These are phyloP conservation scores for Galleria mellonella DNA, from an alignment of 1,140 invertebrate species.

Conservation along the genomic window DNA sequence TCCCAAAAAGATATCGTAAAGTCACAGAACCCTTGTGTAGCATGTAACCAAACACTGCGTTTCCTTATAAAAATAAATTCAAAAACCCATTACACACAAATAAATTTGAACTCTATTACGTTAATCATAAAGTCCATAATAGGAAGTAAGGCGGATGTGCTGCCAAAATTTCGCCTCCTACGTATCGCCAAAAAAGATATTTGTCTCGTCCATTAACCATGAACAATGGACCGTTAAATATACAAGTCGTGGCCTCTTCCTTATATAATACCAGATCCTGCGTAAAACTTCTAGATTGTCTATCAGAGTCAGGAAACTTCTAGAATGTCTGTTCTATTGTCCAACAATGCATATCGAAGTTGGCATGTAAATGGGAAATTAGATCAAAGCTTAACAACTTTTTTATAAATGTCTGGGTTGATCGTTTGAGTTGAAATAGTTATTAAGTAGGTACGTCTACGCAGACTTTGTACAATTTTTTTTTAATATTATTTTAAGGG, in stretches of 20 bases:
- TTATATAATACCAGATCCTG: neutral
- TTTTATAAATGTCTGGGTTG: too few species aligned
- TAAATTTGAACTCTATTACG: neutral
- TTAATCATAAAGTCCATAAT: conserved; percentile 1
- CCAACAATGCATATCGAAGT: too few species aligned
- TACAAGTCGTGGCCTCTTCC: conserved; percentile 37
- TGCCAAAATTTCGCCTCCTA: conserved; percentile 40
- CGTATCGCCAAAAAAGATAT: conserved; percentile 54
- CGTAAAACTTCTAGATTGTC: too few species aligned
- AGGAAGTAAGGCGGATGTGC: neutral
- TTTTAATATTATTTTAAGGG: too few species aligned
- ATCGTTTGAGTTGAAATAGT: too few species aligned
- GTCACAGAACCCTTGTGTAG: conserved; percentile 27
- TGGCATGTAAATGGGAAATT: too few species aligned
- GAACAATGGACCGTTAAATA: conserved; percentile 61
- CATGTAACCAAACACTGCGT: conserved; percentile 47
- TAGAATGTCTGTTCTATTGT: neutral
- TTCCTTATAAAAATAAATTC: conserved; percentile 39
- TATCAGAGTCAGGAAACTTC: neutral
- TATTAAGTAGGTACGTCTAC: too few species aligned
- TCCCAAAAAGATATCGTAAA: conserved; percentile 31
- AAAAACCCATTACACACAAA: conserved; percentile 15
- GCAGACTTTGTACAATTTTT: too few species aligned
- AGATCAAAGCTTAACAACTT: too few species aligned
- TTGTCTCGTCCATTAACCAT: conserved; percentile 53